Base-by-base conservation (phyloP, 2,797 vertebrate species). In the Micrastur ruficollis region DNA sequence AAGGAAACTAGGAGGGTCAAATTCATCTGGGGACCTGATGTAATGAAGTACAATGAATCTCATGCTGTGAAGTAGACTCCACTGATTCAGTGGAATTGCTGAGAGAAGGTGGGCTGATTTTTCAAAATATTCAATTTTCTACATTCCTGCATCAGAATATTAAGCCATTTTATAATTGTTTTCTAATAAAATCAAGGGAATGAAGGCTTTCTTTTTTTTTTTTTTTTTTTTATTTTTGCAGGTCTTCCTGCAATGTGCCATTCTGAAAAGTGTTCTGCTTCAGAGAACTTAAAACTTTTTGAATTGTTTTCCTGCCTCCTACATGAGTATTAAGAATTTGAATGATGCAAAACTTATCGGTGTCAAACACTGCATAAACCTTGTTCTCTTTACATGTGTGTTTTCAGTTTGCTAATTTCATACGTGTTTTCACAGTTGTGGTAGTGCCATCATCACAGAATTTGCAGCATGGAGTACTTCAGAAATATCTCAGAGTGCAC, bases 401-500 rank as follows among this genome's bases (percentile, higher is more conserved):
- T 34, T 96, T 67, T 87, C 32, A 29, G 9, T 25, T 83, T 70
- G 23, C 27, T 65, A 44, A 86, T 85, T 36, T 80, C 44, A 59
- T 59, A 23, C 2, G 1, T 95, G 25, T 97, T 93, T 94, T 88
- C 53, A 49, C 92, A 98, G 98, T 15, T 76, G 78, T 46, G 83
- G 55, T 56, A 82, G 91, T 29, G 29, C 49, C 32, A 36, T 83
- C 12, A 9, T 97, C 79, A 97, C 59, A 29, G 96, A 97, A 81
- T 97, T 98, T 92, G 78, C 95, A 79, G 95, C 86, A 71, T 98
- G 98, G 98, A 98, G 98, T 74, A 96, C 94, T 86, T 98, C 98
- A 23, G 95, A 97, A 85, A 95, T 98, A 92, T 98, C 97, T 65
- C 96, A 95, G 66, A 93, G 97, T 86, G 76, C 94, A 16, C 61